Evolutionary conservation across 2,888 invertebrate species (phyloP), one percentile per base, ranked within the genome.

Genomic region (Miltochrista miniata): DNA sequence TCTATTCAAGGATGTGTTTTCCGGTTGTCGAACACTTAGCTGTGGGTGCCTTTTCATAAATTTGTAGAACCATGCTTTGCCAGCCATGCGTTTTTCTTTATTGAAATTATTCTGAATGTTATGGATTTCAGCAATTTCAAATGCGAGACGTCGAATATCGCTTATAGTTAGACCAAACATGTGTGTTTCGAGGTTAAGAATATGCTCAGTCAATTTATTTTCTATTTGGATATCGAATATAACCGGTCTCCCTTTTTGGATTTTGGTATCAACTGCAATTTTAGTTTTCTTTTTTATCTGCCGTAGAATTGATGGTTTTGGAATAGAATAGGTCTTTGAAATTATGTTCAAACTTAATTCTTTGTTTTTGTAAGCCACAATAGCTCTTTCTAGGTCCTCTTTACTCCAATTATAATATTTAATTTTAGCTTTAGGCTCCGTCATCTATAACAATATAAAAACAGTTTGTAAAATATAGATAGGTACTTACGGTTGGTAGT

Each of bases 81-180:
- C 14, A 35, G 35, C 35, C 46, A 55, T 46, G 34, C 48, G 45
- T 30, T 48, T 55, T 39, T 38, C 38, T 41, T 41, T 45, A 46
- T 48, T 51, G 14, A 55, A 54, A 41, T 36, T 55, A 24, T 55
- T 47, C 15, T 36, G 37, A 18, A 55, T 49, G 9, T 46, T 40
- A 47, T 49, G 48, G 37, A 51, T 46, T 47, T 56, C 44, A 45
- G 52, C 50, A 38, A 54, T 54, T 49, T 56, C 49, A 38, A 47
- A 51, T 44, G 54, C 56, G 49, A 52, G 54, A 36, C 41, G 39
- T 47, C 47, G 46, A 43, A 56, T 29, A 51, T 51, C 51, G 10
- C 7, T 51, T 35, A 48, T 35, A 13, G 35, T 35, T 35, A 35
- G n/a, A 35, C 13, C 13, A 35, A 35, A 35, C 3, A 35, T 13